Conservation (phyloP, 2,888 invertebrate species). For the Harpalus rufipes region DNA sequence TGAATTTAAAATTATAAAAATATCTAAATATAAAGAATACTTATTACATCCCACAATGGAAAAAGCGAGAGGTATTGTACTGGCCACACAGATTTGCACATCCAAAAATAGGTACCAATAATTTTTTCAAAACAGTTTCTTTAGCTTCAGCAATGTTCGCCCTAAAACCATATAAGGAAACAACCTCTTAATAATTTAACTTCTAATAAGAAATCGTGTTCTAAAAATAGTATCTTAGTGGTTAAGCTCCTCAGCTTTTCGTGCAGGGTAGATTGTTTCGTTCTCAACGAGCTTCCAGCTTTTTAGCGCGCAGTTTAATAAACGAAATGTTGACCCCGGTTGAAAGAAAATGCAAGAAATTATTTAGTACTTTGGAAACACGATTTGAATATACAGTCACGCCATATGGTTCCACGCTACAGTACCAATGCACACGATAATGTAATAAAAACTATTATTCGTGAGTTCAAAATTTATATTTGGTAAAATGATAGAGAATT, state of each 20-base stretch:
- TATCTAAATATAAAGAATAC: too few relatives aligned
- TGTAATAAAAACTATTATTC: constrained; percentile 53
- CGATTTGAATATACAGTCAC: constrained; percentile 54
- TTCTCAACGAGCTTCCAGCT: not conserved
- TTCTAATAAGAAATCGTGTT: not conserved
- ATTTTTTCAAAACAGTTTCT: not conserved
- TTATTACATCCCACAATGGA: too few relatives aligned
- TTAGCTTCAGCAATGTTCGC: not conserved
- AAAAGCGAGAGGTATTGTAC: too few relatives aligned
- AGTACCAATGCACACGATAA: constrained; percentile 38
- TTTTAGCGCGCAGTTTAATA: constrained; percentile 46
- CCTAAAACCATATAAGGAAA: not conserved
- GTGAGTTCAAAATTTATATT: constrained; percentile 44
- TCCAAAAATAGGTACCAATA: too few relatives aligned
- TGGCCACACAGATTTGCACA: too few relatives aligned
- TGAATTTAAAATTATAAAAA: too few relatives aligned
- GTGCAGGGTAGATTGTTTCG: not conserved
- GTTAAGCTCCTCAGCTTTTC: not conserved
- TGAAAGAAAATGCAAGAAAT: constrained; percentile 53
- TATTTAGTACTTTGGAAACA: constrained; percentile 55
- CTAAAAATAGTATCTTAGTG: not conserved
- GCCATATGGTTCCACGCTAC: constrained; percentile 38
- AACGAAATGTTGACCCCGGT: constrained; percentile 60
- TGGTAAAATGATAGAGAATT: constrained; percentile 36
- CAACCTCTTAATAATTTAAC: not conserved